phyloP scores from a whole-genome alignment of 2,888 invertebrate species.

The Drosophila atroscutellata region DNA sequence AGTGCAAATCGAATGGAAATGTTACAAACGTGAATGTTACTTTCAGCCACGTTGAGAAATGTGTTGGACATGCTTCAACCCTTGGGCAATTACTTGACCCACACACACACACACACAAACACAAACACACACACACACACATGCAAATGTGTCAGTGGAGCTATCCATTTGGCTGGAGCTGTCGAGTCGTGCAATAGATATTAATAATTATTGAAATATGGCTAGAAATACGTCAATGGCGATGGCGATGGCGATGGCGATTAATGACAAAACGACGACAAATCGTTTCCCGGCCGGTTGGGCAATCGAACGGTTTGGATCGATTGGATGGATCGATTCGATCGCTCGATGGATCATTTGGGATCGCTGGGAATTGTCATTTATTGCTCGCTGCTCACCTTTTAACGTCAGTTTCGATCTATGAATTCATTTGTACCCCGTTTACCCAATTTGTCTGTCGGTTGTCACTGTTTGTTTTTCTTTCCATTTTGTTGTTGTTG shows the following conservation, averaged over 20 bases:
- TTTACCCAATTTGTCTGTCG: conserved; percentile 54
- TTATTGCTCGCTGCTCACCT: conserved; percentile 54
- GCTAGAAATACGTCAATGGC: conserved; percentile 27
- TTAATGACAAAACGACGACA: conserved; percentile 71
- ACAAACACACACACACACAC: conserved; percentile 26
- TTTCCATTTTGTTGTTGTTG: conserved; percentile 5
- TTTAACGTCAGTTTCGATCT: conserved; percentile 48
- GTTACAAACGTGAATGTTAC: conserved; percentile 4
- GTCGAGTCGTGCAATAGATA: conserved; percentile 58
- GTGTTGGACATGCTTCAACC: conserved; percentile 18
- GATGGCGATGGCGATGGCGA: conserved; percentile 37
- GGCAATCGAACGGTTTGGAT: conserved; percentile 36
- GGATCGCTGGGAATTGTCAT: conserved; percentile 39
- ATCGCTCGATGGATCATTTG: conserved; percentile 33
- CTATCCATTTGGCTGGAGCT: conserved; percentile 37
- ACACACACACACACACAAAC: conserved; percentile 32
- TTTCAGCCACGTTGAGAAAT: conserved; percentile 21
- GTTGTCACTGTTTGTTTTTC: neutral
- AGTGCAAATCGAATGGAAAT: conserved; percentile 14
- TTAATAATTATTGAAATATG: conserved; percentile 62
- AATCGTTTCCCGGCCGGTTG: conserved; percentile 63
- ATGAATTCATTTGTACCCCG: conserved; percentile 58
- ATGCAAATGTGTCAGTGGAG: conserved; percentile 17
- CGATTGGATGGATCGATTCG: conserved; percentile 29
- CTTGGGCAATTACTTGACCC: conserved; percentile 48